Percentiles rank a stretch among this genome's conserved stretches.
phyloP scores from a whole-genome alignment of 2,113 vertebrate species.

The Sarotherodon lohbergeri region DNA sequence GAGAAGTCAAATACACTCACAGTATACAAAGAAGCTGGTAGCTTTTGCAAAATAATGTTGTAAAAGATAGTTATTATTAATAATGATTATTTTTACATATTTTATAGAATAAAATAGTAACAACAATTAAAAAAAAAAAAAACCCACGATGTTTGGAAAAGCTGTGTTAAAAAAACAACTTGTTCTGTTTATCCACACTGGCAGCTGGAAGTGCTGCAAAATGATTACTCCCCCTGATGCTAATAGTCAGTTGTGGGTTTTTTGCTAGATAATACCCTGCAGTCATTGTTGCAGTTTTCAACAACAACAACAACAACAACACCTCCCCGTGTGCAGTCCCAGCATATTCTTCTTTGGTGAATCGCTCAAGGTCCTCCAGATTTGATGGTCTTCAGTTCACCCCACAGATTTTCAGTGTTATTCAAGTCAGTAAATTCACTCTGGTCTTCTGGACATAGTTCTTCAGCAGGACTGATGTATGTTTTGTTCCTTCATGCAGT shows the following conservation, averaged over 20 bases:
- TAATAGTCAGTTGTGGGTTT: accelerated
- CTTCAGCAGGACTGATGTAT: background rate
- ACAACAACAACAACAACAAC: background rate
- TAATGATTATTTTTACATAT: accelerated
- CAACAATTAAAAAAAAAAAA: background rate
- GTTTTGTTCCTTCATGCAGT: background rate
- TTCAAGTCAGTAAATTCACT: no score
- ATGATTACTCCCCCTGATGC: background rate
- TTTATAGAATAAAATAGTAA: background rate
- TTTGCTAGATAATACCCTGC: background rate
- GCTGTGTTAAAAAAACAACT: background rate
- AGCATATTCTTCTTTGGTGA: background rate
- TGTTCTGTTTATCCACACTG: background rate
- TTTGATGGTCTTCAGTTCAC: background rate
- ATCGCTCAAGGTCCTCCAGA: background rate
- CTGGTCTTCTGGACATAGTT: background rate
- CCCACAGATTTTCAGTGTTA: no score
- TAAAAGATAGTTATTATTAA: background rate
- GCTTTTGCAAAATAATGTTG: background rate
- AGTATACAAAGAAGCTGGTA: background rate
- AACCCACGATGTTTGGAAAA: background rate
- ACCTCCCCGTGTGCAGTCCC: background rate
- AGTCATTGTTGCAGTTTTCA: background rate
- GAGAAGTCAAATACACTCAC: background rate
- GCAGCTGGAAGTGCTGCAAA: background rate